Evolutionary conservation across 2,888 invertebrate species (phyloP), one percentile per base, ranked within the genome.

Genomic region (Dysmachus trigonus): DNA sequence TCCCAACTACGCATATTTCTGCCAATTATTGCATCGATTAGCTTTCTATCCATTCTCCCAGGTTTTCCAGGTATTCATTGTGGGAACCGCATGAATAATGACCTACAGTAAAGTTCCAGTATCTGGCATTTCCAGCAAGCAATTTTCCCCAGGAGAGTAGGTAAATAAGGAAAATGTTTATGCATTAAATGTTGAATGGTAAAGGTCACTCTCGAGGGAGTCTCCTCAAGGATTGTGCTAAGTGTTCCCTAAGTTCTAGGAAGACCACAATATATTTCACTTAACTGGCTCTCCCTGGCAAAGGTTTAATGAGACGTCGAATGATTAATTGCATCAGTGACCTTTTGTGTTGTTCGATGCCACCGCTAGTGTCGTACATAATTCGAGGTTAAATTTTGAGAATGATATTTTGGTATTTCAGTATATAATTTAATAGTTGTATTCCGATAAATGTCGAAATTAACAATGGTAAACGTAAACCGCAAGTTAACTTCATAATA

Each of bases 251-350:
- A 35, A 76, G 76, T 35, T 76, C 22, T 38, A n/a, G 76, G 38
- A 35, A 76, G 22, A 76, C 76, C 76, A 22, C 76, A 38, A 76
- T 76, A 38, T 35, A 76, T 76, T 76, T 76, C 76, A 76, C 38
- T 76, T 76, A 35, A 38, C 73, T 73, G 73, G 30, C n/a, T 73
- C 0, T n/a, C 3, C 73, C 33, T n/a, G 10, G 33, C 33, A 73
- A 73, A 33, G 73, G 62, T 62, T 62, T 62, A 62, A 62, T 62
- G 62, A 62, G 62, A 62, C 62, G 27, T 62, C 27, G 8, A 62
- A 62, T 62, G 62, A 62, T 62, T 62, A 62, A 62, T 62, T 22
- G 62, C 62, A 62, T 62, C 22, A 22, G 22, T 18, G 62, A 62
- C 22, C 62, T 62, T 62, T 22, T 27, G 22, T 1, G 4, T 62